These are phyloP conservation scores for Atopsyche davidsoni DNA, from an alignment of 1,140 invertebrate genomes.

Conservation along the genomic window DNA sequence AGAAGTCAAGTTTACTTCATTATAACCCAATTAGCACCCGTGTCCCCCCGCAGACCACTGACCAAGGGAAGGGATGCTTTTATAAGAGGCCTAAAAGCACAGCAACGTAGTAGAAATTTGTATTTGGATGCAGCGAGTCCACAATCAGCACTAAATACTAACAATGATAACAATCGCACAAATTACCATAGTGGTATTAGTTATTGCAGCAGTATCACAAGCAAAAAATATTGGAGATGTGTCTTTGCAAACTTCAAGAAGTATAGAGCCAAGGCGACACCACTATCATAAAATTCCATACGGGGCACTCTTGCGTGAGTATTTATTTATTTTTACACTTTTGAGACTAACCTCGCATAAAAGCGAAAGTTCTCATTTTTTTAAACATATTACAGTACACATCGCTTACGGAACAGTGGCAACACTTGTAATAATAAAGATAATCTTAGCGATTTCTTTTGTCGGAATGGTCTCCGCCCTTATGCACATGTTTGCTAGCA, in stretches of 20 bases:
- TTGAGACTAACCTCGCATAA: slow-evolving; percentile 10
- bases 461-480: slow-evolving; percentile 15
- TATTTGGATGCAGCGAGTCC: too few species aligned
- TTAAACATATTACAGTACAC: slow-evolving; percentile 19
- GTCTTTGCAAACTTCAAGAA: not conserved
- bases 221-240: too few species aligned
- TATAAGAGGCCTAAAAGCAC: too few species aligned
- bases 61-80: too few species aligned
- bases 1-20: too few species aligned
- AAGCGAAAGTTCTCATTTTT: slow-evolving; percentile 2
- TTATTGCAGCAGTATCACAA: too few species aligned
- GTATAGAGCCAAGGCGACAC: not conserved
- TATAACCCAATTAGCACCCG: too few species aligned
- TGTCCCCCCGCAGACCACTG: too few species aligned
- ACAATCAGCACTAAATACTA: too few species aligned
- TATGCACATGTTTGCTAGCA: slow-evolving; percentile 21
- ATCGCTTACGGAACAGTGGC: slow-evolving; percentile 8
- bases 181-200: too few species aligned
- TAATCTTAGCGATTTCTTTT: slow-evolving; percentile 21
- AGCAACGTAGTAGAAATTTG: too few species aligned
- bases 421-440: slow-evolving; percentile 23
- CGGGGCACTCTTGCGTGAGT: slow-evolving; percentile 4
- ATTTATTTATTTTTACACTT: not conserved
- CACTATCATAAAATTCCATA: slow-evolving; percentile 5
- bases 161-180: too few species aligned